Base-by-base conservation (phyloP, 2,888 invertebrate species). In the Suillia variegata region DNA sequence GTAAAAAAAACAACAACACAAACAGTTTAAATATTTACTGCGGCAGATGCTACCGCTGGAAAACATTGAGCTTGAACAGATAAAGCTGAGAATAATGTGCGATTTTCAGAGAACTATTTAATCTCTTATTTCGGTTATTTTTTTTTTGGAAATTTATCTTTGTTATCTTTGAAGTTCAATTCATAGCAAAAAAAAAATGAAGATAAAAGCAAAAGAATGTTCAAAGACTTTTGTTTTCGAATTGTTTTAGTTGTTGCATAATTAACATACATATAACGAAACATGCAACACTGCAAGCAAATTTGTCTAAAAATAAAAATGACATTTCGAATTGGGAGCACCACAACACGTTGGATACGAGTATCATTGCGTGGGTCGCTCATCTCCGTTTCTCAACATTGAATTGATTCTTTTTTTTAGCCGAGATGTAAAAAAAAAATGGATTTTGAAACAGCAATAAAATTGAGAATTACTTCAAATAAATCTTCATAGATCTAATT, bases 361-460 rank as follows among this genome's bases (percentile, higher is more conserved):
- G n/a, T n/a, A 54, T 34, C 75, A 67, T 66, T 73, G 75, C 72
- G 75, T 72, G 72, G 72, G 75, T 73, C 75, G 71, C 10, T 13
- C 33, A n/a, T n/a, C n/a, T n/a, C n/a, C n/a, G n/a, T n/a, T n/a
- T n/a, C n/a, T n/a, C n/a, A n/a, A n/a, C n/a, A n/a, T n/a, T n/a
- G n/a, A n/a, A n/a, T n/a, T n/a, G n/a, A n/a, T n/a, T n/a, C n/a
- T n/a, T n/a, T n/a, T n/a, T n/a, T n/a, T n/a, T n/a, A n/a, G n/a
- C n/a, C n/a, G n/a, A n/a, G n/a, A n/a, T n/a, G n/a, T n/a, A n/a
- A n/a, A n/a, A n/a, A n/a, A n/a, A n/a, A n/a, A n/a, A n/a, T n/a
- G n/a, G n/a, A n/a, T n/a, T n/a, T n/a, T n/a, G n/a, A n/a, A n/a
- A n/a, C n/a, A n/a, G n/a, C n/a, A n/a, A n/a, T n/a, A n/a, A n/a